phyloP scores from a whole-genome alignment of 2,113 vertebrate genomes.

The Girardinichthys multiradiatus region DNA sequence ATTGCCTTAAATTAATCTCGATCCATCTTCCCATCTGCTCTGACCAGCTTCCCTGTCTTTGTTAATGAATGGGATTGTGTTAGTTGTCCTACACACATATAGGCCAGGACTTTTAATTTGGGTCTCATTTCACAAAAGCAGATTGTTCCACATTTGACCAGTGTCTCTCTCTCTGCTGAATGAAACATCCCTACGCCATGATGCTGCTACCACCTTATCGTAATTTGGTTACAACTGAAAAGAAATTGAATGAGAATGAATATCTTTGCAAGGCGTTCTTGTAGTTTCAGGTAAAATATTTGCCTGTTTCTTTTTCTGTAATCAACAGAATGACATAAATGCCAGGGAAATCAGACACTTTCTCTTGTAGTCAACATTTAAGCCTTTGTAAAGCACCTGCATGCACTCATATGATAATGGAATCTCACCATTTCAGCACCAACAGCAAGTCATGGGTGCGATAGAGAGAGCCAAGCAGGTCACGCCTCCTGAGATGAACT shows the following conservation, averaged over 20 bases:
- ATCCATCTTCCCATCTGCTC: too few relatives aligned
- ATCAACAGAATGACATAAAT: too few relatives aligned
- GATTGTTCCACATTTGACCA: too few relatives aligned
- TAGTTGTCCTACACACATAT: too few relatives aligned
- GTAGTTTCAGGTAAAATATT: too few relatives aligned
- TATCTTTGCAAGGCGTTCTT: too few relatives aligned
- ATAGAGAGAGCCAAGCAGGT: conserved; percentile 98
- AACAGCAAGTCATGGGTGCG: conserved; percentile 97
- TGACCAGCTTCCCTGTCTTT: too few relatives aligned
- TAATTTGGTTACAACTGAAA: neutral
- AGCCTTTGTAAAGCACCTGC: neutral
- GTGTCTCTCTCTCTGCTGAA: neutral
- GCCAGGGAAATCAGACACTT: neutral
- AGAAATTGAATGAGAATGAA: too few relatives aligned
- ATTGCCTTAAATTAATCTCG: too few relatives aligned
- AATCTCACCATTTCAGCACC: conserved; percentile 84
- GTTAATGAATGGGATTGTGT: too few relatives aligned
- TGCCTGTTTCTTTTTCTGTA: too few relatives aligned
- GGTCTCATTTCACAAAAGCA: neutral
- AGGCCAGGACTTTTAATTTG: neutral
- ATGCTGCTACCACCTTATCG: neutral
- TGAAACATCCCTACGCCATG: neutral
- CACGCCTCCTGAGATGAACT: conserved; percentile 96
- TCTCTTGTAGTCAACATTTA: neutral
- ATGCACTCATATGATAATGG: conserved; percentile 9